Evolutionary conservation across 2,113 vertebrate species (phyloP).

Genomic region (Heliornis fulica): DNA sequence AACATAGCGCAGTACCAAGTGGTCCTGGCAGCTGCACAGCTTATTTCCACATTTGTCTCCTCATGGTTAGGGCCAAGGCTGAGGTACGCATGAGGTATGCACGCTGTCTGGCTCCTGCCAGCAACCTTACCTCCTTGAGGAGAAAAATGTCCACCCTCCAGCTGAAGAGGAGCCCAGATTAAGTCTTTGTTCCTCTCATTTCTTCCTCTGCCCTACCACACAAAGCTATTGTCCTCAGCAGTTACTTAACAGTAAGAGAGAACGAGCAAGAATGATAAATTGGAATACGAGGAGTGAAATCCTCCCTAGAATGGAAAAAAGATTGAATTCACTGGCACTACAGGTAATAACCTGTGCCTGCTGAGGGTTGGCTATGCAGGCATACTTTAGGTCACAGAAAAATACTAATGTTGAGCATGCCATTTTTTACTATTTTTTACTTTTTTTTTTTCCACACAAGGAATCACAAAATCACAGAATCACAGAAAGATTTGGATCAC

Average conservation of each 20-base stretch:
- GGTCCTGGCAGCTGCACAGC: not conserved
- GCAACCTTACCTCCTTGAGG: not conserved
- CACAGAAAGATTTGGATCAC: too few relatives aligned
- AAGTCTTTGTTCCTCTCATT: not conserved
- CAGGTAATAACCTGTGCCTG: not conserved
- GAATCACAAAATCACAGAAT: too few relatives aligned
- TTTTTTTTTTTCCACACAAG: too few relatives aligned
- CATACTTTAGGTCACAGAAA: not conserved
- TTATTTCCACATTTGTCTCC: not conserved
- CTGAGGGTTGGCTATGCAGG: not conserved
- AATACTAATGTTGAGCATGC: not conserved
- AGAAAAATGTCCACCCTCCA: not conserved
- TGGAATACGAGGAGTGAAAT: not conserved
- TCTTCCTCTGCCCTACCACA: not conserved
- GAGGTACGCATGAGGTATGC: not conserved
- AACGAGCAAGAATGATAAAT: not conserved
- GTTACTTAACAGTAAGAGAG: not conserved
- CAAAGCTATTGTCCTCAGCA: not conserved
- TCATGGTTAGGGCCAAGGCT: not conserved
- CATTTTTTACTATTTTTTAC: too few relatives aligned
- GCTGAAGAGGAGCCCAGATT: not conserved
- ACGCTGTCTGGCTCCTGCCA: not conserved
- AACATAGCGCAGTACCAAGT: fast-evolving
- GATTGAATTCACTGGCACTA: not conserved
- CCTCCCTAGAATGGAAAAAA: not conserved